Percentiles rank a stretch among this genome's conserved stretches.
These are phyloP conservation scores for Limanda limanda DNA, from an alignment of 2,113 vertebrate species.

Conservation along the genomic window DNA sequence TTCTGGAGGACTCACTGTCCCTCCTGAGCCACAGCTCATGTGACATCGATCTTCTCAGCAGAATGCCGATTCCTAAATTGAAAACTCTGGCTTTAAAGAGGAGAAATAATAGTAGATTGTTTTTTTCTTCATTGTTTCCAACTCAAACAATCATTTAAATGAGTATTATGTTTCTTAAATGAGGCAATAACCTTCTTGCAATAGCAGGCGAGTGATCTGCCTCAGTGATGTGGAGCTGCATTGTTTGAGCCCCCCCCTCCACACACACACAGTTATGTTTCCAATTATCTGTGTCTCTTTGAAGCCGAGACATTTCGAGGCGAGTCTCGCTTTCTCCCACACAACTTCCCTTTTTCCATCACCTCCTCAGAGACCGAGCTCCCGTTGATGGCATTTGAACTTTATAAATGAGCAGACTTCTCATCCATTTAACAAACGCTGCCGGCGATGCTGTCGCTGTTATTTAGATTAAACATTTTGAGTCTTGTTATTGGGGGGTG, in stretches of 20 bases:
- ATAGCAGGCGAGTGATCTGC: neutral
- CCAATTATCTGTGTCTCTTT: constrained; percentile 62
- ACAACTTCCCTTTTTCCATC: constrained; percentile 30
- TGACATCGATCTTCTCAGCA: neutral
- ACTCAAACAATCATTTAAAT: neutral
- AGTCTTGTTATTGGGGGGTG: neutral
- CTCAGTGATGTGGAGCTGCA: neutral
- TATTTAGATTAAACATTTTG: neutral
- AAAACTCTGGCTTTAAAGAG: too few species aligned
- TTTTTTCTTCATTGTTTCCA: neutral
- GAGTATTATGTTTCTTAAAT: neutral
- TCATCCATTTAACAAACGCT: neutral
- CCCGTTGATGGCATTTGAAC: constrained; percentile 7
- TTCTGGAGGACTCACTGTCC: too few species aligned
- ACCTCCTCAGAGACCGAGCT: constrained; percentile 29
- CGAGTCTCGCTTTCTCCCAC: constrained; percentile 18
- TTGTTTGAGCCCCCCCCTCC: too few species aligned
- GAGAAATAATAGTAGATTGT: too few species aligned
- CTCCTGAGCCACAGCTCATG: neutral
- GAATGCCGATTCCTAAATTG: too few species aligned
- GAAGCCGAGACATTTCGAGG: constrained; percentile 39
- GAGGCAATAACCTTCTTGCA: too few species aligned
- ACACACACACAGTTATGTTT: constrained; percentile 37
- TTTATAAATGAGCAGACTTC: constrained; percentile 17
- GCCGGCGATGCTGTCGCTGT: neutral